phyloP scores from a whole-genome alignment of 2,797 vertebrate genomes.

The Setipinna tenuifilis region DNA sequence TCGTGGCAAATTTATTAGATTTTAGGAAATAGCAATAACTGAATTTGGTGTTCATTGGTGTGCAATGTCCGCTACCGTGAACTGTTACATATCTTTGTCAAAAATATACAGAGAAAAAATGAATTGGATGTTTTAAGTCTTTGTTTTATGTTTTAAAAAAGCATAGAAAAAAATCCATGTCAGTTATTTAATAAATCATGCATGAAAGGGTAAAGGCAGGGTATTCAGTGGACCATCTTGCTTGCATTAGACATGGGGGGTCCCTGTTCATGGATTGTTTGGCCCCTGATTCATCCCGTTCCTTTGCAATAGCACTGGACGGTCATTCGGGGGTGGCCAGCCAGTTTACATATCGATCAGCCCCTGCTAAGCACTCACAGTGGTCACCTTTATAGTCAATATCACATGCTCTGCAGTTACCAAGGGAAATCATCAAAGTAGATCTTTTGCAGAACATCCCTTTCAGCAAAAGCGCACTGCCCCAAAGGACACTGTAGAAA shows the following conservation, averaged over 20 bases:
- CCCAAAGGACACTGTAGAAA: not conserved
- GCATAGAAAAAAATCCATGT: no score
- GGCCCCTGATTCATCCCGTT: constrained; percentile 33
- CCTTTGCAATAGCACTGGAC: constrained; percentile 44
- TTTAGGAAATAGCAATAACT: no score
- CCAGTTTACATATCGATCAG: constrained; percentile 48
- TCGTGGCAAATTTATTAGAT: no score
- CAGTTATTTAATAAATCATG: no score
- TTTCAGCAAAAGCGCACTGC: constrained; percentile 47
- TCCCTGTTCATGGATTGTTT: constrained; percentile 45
- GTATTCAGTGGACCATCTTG: constrained; percentile 45
- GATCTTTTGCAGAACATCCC: constrained; percentile 48
- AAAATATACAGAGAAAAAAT: no score
- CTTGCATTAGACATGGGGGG: constrained; percentile 41
- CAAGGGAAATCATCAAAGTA: constrained; percentile 41
- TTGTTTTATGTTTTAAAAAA: no score
- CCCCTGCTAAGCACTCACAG: constrained; percentile 55
- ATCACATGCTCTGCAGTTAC: constrained; percentile 45
- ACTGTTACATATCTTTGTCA: no score
- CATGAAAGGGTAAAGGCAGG: constrained; percentile 28
- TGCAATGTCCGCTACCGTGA: no score
- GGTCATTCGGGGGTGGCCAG: constrained; percentile 35
- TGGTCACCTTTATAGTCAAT: constrained; percentile 57
- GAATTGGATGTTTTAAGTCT: no score
- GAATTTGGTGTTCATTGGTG: no score